Conservation (phyloP, 2,113 vertebrate genomes). For the Mola mola region DNA sequence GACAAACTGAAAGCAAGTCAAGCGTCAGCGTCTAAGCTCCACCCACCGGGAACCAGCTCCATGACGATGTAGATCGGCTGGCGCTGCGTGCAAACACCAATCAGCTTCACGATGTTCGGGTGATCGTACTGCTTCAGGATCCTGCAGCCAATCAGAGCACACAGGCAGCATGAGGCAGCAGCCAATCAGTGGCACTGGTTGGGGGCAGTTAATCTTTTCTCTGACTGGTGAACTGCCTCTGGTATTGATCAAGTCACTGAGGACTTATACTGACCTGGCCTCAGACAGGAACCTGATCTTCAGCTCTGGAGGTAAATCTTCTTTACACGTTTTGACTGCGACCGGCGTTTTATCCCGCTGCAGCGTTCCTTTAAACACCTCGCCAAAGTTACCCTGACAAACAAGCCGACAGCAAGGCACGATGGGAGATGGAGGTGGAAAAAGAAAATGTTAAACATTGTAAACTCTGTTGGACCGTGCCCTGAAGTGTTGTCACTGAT, state of each 20-base stretch:
- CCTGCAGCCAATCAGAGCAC: constrained; percentile 81
- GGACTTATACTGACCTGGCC: constrained; percentile 81
- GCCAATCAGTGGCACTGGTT: too few relatives aligned
- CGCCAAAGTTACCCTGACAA: constrained; percentile 90
- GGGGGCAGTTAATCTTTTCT: too few relatives aligned
- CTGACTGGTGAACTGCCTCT: background rate
- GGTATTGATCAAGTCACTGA: too few relatives aligned
- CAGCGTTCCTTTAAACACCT: constrained; percentile 94
- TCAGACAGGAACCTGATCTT: constrained; percentile 98
- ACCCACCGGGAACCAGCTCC: constrained; percentile 94
- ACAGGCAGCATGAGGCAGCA: background rate
- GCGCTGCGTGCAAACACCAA: constrained; percentile 96
- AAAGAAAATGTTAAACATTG: background rate
- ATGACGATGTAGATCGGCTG: constrained; percentile 99
- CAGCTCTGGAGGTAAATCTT: constrained; percentile 95
- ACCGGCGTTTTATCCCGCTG: constrained; percentile 91
- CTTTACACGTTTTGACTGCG: constrained; percentile 98
- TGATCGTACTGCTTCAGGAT: constrained; percentile 99
- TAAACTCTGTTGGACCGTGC: background rate
- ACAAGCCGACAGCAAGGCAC: background rate
- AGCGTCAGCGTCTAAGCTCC: constrained; percentile 6
- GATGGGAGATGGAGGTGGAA: constrained; percentile 2
- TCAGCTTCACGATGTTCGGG: constrained; percentile 97
- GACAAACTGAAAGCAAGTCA: too few relatives aligned
- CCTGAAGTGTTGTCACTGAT: background rate